Conservation (phyloP, 2,797 vertebrate species). For the Momotus momota region DNA sequence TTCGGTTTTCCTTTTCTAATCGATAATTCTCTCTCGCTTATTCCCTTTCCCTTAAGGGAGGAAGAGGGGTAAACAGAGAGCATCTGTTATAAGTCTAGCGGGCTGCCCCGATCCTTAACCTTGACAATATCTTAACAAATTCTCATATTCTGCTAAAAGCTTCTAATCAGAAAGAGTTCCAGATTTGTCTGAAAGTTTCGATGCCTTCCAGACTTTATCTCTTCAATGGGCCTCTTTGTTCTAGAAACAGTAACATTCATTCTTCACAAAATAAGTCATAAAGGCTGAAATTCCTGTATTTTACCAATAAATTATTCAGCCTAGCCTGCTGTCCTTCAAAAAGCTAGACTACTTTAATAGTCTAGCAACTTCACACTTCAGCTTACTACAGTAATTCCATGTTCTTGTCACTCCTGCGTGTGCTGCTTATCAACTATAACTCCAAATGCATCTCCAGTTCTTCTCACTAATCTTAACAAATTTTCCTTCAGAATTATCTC, state of each 20-base stretch:
- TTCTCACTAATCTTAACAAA: background rate
- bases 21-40: too few relatives aligned
- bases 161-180: background rate
- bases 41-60: too few relatives aligned
- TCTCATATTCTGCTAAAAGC: background rate
- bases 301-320: background rate
- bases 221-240: background rate
- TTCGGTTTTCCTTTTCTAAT: too few relatives aligned
- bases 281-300: background rate
- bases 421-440: background rate
- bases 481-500: background rate
- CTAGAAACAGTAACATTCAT: fast-evolving
- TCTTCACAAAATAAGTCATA: background rate
- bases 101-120: too few relatives aligned
- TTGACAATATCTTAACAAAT: too few relatives aligned
- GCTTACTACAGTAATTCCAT: background rate
- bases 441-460: background rate
- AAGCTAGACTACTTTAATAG: background rate
- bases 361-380: background rate
- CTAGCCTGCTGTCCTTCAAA: background rate
- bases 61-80: too few relatives aligned
- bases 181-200: background rate
- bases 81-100: too few relatives aligned
- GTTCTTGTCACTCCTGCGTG: background rate
- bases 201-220: background rate